Percentiles rank a stretch among this genome's conserved stretches.
These are phyloP conservation scores for Anthophora plumipes DNA, from an alignment of 2,888 invertebrate species.

Conservation along the genomic window DNA sequence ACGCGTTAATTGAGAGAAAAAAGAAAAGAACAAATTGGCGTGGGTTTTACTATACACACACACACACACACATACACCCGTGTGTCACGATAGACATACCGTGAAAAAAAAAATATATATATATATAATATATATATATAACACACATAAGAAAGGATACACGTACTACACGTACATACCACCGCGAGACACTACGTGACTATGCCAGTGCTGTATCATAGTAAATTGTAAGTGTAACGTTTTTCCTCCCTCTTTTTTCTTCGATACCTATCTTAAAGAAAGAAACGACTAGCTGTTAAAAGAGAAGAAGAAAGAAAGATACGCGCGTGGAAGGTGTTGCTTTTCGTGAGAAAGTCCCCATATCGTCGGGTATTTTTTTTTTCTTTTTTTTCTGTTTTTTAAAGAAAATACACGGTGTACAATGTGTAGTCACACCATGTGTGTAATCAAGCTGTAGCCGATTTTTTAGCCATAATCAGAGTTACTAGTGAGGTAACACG, in stretches of 20 bases:
- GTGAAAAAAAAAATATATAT: too few relatives aligned
- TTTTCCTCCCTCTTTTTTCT: slow-evolving; percentile 71
- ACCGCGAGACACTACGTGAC: slow-evolving; percentile 77
- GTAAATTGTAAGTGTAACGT: slow-evolving; percentile 79
- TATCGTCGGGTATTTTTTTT: slow-evolving; percentile 67
- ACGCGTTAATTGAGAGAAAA: slow-evolving; percentile 26
- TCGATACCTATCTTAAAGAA: slow-evolving; percentile 70
- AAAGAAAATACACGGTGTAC: slow-evolving; percentile 62
- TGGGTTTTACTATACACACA: too few relatives aligned
- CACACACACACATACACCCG: slow-evolving; percentile 43
- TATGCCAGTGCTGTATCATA: slow-evolving; percentile 82
- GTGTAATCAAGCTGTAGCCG: slow-evolving; percentile 65
- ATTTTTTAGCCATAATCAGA: slow-evolving; percentile 58
- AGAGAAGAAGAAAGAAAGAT: neutral
- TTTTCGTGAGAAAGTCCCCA: slow-evolving; percentile 61
- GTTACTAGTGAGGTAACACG: slow-evolving; percentile 51
- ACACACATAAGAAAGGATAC: slow-evolving; percentile 29
- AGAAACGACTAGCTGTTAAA: slow-evolving; percentile 58
- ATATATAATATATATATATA: too few relatives aligned
- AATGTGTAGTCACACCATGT: slow-evolving; percentile 57
- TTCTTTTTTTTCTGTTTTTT: too few relatives aligned
- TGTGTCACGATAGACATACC: neutral
- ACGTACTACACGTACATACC: slow-evolving; percentile 53
- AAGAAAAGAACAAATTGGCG: too few relatives aligned
- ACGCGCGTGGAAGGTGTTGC: slow-evolving; percentile 49